These are phyloP conservation scores for Proctacanthus coquilletti DNA, from an alignment of 1,140 invertebrate genomes.

Conservation along the genomic window DNA sequence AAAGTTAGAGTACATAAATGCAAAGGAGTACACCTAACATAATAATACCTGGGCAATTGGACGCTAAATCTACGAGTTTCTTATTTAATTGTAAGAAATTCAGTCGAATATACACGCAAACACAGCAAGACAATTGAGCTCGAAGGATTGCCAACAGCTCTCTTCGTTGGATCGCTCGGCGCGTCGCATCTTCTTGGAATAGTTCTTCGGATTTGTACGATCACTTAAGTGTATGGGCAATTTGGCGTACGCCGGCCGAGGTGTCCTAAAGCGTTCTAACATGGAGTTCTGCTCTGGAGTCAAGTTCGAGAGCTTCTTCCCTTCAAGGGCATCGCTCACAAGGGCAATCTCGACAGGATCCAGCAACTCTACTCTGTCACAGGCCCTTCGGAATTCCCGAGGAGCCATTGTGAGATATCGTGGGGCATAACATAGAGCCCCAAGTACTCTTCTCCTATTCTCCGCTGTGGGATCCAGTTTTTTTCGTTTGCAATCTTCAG, in stretches of 20 bases:
- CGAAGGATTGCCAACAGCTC: conserved; percentile 23
- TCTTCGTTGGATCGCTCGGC: conserved; percentile 17
- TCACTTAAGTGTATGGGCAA: conserved; percentile 29
- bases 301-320: conserved; percentile 26
- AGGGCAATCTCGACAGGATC: conserved; percentile 18
- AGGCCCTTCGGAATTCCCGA: conserved; percentile 21
- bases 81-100: conserved; percentile 6
- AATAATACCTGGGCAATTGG: too few relatives aligned
- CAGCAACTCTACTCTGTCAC: conserved; percentile 22
- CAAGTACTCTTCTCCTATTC: conserved; percentile 24
- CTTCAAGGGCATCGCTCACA: conserved; percentile 20
- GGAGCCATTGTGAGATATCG: conserved; percentile 22
- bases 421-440: conserved; percentile 24
- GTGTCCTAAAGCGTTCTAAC: conserved; percentile 24
- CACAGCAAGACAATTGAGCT: conserved; percentile 24
- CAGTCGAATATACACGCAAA: conserved; percentile 29
- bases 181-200: conserved; percentile 27
- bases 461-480: conserved; percentile 20
- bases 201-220: conserved; percentile 26
- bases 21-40: too few relatives aligned
- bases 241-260: conserved; percentile 22
- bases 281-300: conserved; percentile 24
- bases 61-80: too few relatives aligned
- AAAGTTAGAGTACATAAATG: too few relatives aligned
- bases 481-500: conserved; percentile 22